phyloP scores from a whole-genome alignment of 2,113 vertebrate genomes.

The Nymphicus hollandicus region DNA sequence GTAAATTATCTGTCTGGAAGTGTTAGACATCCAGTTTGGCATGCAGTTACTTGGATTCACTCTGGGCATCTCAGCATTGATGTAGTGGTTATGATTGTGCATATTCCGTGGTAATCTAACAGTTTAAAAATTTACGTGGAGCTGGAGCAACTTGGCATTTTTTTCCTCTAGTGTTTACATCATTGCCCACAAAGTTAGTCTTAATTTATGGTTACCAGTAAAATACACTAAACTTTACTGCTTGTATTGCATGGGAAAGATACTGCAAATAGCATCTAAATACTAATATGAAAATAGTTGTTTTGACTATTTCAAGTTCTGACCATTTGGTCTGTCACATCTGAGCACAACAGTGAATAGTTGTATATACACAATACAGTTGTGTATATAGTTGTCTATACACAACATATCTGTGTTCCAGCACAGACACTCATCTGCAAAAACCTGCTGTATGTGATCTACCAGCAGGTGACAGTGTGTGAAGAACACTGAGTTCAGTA shows the following conservation, averaged over 20 bases:
- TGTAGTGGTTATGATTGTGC: fast-evolving
- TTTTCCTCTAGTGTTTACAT: background rate
- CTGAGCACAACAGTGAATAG: background rate
- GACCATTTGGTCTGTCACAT: background rate
- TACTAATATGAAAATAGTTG: background rate
- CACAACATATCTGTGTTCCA: background rate
- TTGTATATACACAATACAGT: background rate
- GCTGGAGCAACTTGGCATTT: background rate
- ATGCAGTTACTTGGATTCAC: background rate
- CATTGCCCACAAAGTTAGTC: background rate
- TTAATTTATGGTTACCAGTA: background rate
- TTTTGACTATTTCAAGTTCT: background rate
- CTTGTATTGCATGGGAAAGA: background rate
- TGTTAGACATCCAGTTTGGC: background rate
- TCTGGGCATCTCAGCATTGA: background rate
- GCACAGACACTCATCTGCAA: background rate
- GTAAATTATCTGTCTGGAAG: background rate
- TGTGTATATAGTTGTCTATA: background rate
- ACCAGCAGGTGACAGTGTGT: background rate
- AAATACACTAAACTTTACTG: background rate
- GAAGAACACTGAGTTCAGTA: background rate
- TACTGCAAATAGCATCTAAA: background rate
- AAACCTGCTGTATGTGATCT: background rate
- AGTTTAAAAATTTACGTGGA: background rate
- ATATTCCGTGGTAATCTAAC: background rate